phyloP scores from a whole-genome alignment of 1,140 invertebrate genomes.

The Tetramorium simillimum region DNA sequence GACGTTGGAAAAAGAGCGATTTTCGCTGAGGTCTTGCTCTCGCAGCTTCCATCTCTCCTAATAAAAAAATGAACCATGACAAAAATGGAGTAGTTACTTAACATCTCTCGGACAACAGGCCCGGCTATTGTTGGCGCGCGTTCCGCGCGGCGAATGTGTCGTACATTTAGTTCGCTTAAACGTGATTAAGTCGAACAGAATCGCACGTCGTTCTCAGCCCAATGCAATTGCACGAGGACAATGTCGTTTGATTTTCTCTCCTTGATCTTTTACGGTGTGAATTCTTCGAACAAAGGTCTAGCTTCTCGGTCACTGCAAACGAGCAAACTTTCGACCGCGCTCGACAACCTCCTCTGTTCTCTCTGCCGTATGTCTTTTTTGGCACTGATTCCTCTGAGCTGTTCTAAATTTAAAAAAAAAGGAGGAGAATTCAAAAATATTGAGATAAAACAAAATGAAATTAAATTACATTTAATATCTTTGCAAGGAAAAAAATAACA shows the following conservation, averaged over 20 bases:
- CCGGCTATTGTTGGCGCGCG: conserved; percentile 3
- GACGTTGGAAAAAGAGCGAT: background rate
- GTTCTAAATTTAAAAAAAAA: background rate
- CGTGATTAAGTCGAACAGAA: conserved; percentile 36
- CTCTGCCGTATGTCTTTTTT: background rate
- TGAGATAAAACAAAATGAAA: background rate
- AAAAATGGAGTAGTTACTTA: conserved; percentile 27
- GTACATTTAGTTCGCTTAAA: conserved; percentile 15
- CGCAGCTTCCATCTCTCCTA: background rate
- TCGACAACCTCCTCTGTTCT: background rate
- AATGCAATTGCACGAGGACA: background rate
- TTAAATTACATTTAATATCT: background rate
- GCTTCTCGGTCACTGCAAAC: background rate
- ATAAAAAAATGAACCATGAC: conserved; percentile 2
- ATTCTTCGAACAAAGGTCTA: background rate
- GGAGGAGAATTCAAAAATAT: background rate
- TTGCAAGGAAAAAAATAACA: background rate
- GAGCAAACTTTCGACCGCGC: background rate
- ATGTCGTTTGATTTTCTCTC: background rate
- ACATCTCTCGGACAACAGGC: conserved; percentile 16
- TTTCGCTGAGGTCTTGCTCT: background rate
- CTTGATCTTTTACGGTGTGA: background rate
- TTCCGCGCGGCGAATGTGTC: conserved; percentile 10
- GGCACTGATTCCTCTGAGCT: background rate
- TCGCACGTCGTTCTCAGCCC: background rate